Evolutionary conservation across 1,140 invertebrate species (phyloP), one percentile per base, ranked within the genome.

Genomic region (Magallana gigas): DNA sequence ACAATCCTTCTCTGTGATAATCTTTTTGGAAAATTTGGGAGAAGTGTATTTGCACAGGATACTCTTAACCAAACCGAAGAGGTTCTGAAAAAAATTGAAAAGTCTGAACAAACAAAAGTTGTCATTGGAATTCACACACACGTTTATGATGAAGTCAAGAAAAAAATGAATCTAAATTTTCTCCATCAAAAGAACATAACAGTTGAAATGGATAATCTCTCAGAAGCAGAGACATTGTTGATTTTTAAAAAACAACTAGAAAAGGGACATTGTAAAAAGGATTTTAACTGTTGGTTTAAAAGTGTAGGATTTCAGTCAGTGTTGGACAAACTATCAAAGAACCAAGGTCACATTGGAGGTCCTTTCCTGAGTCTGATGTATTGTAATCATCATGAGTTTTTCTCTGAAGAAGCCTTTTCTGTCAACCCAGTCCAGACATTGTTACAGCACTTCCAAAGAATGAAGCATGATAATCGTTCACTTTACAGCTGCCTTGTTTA

Each of bases 121-220:
- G 68, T 23, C 9, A 11, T 71, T 71, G 68, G 68, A 71, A 71
- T 71, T 8, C 68, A 71, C 18, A 18, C 23, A 23, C 68, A 71
- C 29, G 68, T 71, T 29, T 71, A 12, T 29, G 68, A 71, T 71
- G 68, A 71, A 71, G 68, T 71, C 68, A 71, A 29, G 4, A 71
- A 23, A 71, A 11, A 18, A 71, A 23, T n/a, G n/a, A n/a, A n/a
- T n/a, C 18, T 29, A 1, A 36, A 71, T 11, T 11, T 71, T 2
- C n/a, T 71, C 8, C n/a, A 71, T 12, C 36, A 71, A 3, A 71
- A 71, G 29, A 71, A 71, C 12, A 36, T 5, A 0, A 71, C 29
- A 23, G 68, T 29, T 23, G 68, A 71, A 1, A 8, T 71, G 12
- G 68, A 29, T 8, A 71, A 71, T 1, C 68, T 23, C 0, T 23